Base-by-base conservation (phyloP, 2,888 invertebrate genomes). In the Panopea generosa region DNA sequence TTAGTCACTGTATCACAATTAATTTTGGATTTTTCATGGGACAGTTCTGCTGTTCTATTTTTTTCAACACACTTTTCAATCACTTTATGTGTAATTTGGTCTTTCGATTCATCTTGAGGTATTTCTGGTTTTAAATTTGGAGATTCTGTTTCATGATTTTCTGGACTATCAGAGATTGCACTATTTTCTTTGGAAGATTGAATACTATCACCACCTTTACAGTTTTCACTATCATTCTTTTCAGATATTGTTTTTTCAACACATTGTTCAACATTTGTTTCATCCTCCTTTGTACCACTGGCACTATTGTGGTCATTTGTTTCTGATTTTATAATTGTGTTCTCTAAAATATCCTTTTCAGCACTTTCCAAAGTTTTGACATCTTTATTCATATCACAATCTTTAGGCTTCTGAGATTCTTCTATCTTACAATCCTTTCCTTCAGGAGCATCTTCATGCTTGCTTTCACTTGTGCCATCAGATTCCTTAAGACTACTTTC, bases 161-260 rank as follows among this genome's bases (percentile, higher is more conserved):
- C n/a, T n/a, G n/a, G n/a, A n/a, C n/a, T n/a, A n/a, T n/a, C n/a
- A n/a, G 1, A 26, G 7, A 20, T 53, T 29, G 11, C 20, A 29
- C 26, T 22, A 24, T 45, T 27, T 38, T 49, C 27, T 20, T 55
- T 26, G 0, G 38, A 45, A 33, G 45, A 49, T 53, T 61, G 63
- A 62, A 62, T 66, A 49, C 47, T 50, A 22, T 55, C 52, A 38
- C 26, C 49, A 43, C 60, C 66, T 43, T 45, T 57, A 20, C 61
- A 38, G 3, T 49, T 61, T 45, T 62, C 67, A 59, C 40, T 40
- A 16, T 70, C 70, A 26, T 24, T n/a, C n/a, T n/a, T n/a, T n/a
- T n/a, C n/a, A n/a, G n/a, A n/a, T n/a, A n/a, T n/a, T n/a, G n/a
- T n/a, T n/a, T n/a, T n/a, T n/a, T n/a, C n/a, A n/a, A n/a, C n/a